Percentiles rank a stretch among this genome's conserved stretches.
phyloP scores from a whole-genome alignment of 2,113 vertebrate species.

The Theristicus caerulescens region DNA sequence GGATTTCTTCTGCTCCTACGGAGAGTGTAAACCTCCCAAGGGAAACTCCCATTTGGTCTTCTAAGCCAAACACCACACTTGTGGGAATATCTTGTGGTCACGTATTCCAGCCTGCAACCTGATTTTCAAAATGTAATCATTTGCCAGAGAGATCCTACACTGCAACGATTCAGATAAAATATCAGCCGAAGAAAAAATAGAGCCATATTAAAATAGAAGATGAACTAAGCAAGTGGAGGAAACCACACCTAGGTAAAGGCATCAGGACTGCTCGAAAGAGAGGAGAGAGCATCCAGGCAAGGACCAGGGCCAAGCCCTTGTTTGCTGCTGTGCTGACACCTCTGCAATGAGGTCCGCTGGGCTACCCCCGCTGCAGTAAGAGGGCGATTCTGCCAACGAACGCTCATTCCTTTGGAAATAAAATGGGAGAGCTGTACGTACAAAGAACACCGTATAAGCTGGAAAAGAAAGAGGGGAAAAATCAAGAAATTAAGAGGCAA shows the following conservation, averaged over 20 bases:
- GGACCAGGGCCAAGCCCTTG: background rate
- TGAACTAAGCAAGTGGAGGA: background rate
- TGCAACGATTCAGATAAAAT: background rate
- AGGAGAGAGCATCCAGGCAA: background rate
- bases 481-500: background rate
- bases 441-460: background rate
- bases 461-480: background rate
- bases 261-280: background rate
- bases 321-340: background rate
- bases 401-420: background rate
- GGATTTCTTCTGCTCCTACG: background rate
- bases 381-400: fast-evolving
- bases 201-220: background rate
- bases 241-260: background rate
- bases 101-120: background rate
- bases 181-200: background rate
- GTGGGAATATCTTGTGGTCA: background rate
- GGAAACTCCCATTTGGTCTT: background rate
- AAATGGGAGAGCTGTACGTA: background rate
- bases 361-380: background rate
- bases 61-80: background rate
- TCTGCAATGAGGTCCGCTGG: background rate
- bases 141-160: background rate
- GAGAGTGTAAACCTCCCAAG: background rate
- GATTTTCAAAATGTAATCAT: background rate